A percentile compares a stretch with the other conserved stretches of the same genome.
These are phyloP conservation scores for Petromus typicus DNA, from an alignment of 2,113 vertebrate species.

Conservation along the genomic window DNA sequence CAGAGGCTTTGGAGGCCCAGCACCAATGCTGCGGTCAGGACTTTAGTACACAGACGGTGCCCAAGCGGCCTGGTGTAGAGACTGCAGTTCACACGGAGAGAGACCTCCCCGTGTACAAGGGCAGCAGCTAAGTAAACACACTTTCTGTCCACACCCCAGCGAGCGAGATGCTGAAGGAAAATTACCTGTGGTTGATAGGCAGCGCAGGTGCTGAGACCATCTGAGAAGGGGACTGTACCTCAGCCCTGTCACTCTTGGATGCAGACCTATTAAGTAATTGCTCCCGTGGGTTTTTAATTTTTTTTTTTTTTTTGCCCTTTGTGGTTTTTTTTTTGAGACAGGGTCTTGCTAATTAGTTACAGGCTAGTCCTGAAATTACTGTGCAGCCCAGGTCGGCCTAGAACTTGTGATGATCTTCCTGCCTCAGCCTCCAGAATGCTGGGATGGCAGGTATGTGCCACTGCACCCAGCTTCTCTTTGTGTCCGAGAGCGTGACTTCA, in stretches of 20 bases:
- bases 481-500: constrained; percentile 29
- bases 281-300: too few relatives aligned
- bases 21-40: constrained; percentile 31
- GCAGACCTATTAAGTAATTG: too few relatives aligned
- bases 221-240: not conserved
- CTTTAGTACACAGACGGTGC: not conserved
- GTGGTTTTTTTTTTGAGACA: not conserved
- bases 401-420: not conserved
- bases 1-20: not conserved
- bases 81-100: too few relatives aligned
- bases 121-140: not conserved
- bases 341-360: not conserved
- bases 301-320: not conserved
- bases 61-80: not conserved
- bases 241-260: too few relatives aligned
- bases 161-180: not conserved
- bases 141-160: not conserved
- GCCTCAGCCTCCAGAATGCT: not conserved
- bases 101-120: not conserved
- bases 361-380: not conserved
- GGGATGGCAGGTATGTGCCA: not conserved
- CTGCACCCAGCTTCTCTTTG: constrained; percentile 7
- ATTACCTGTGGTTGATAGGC: not conserved
- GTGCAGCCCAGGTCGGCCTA: not conserved
- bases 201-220: not conserved